Percentiles rank a stretch among this genome's conserved stretches.
Conservation (phyloP, 2,797 vertebrate genomes). For the Crenichthys baileyi region DNA sequence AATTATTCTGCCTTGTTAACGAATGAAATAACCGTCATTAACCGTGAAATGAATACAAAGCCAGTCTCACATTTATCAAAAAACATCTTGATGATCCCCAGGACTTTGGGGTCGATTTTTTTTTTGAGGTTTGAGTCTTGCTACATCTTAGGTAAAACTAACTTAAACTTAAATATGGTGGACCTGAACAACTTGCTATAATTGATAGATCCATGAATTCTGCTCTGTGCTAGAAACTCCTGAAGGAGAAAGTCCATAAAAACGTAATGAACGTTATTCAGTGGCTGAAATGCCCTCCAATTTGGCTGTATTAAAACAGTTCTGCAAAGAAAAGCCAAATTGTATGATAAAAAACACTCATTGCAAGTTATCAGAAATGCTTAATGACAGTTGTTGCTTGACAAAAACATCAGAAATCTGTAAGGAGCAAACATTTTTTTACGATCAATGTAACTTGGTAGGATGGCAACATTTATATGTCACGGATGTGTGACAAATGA, state of each 20-base stretch:
- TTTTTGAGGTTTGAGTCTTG: not conserved
- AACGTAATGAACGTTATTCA: not conserved
- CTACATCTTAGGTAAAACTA: not conserved
- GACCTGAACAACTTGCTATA: not conserved
- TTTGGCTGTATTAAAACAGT: not conserved
- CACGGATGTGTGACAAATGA: not conserved
- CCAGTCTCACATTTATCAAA: not conserved
- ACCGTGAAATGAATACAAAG: not conserved
- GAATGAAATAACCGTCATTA: not conserved
- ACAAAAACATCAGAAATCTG: not conserved
- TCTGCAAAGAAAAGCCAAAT: not conserved
- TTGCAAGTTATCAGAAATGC: not conserved
- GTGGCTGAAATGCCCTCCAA: not conserved
- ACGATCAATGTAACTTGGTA: not conserved
- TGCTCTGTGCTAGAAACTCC: not conserved
- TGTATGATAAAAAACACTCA: not conserved
- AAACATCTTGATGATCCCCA: not conserved
- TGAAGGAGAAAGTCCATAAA: not conserved
- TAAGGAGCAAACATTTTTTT: not conserved
- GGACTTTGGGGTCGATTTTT: not conserved
- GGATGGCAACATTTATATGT: conserved; percentile 1
- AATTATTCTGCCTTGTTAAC: not conserved
- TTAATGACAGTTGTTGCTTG: not conserved
- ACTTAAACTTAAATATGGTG: not conserved
- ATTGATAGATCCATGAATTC: not conserved